A percentile compares a stretch with the other conserved stretches of the same genome.
Evolutionary conservation across 2,888 invertebrate genomes (phyloP).

Genomic region (Erannis defoliaria): DNA sequence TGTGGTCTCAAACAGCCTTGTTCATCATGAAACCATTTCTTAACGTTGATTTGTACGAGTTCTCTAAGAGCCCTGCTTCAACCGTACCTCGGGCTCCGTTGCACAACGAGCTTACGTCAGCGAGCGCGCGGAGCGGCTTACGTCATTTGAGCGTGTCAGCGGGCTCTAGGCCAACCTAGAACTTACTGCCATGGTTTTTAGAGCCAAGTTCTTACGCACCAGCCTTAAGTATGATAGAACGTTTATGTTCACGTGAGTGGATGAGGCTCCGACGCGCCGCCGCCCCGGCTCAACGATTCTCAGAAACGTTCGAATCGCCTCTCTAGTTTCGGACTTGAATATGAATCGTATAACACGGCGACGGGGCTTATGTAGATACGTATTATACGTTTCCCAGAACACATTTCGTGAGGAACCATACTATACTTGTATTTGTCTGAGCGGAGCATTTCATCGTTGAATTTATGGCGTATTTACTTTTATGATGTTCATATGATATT

Average conservation of each 20-base stretch:
- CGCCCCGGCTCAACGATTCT: conserved; percentile 84
- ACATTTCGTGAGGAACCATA: conserved; percentile 45
- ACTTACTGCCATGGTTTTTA: conserved; percentile 63
- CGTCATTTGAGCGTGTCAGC: conserved; percentile 79
- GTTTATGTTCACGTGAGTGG: conserved; percentile 85
- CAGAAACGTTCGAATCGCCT: conserved; percentile 79
- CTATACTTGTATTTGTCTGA: conserved; percentile 26
- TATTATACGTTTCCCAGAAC: conserved; percentile 58
- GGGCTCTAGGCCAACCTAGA: conserved; percentile 68
- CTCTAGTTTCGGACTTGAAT: conserved; percentile 82
- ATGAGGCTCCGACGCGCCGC: conserved; percentile 84
- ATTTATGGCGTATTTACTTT: conserved; percentile 16
- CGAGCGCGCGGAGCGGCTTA: conserved; percentile 82
- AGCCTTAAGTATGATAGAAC: conserved; percentile 78
- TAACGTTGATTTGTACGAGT: conserved; percentile 82
- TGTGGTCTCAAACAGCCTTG: conserved; percentile 69
- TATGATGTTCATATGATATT: conserved; percentile 19
- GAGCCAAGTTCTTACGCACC: conserved; percentile 61
- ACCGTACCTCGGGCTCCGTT: conserved; percentile 83
- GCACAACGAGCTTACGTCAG: conserved; percentile 87
- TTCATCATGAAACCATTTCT: conserved; percentile 74
- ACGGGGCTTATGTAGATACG: conserved; percentile 51
- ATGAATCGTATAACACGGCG: conserved; percentile 73
- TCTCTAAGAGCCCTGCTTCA: conserved; percentile 81
- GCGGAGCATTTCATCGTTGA: conserved; percentile 19